Evolutionary conservation across 1,140 invertebrate species (phyloP).

Genomic region (Tribolium castaneum): DNA sequence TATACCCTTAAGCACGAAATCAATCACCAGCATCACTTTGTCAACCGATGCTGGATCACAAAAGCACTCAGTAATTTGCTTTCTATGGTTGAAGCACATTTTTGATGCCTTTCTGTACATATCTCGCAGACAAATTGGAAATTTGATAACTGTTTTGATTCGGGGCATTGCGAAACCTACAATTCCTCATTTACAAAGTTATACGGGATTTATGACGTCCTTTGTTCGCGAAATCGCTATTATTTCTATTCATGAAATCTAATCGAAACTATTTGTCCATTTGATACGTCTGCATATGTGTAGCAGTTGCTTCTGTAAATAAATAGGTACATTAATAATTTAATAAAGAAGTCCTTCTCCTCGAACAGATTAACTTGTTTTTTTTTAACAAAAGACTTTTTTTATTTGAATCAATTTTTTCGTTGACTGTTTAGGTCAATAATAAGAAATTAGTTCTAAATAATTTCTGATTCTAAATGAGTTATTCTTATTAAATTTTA

Average conservation of each 20-base stretch:
- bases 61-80: conserved; percentile 31
- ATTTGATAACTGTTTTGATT: conserved; percentile 37
- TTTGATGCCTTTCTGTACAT: conserved; percentile 4
- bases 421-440: no score
- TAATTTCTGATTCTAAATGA: no score
- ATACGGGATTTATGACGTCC: conserved; percentile 11
- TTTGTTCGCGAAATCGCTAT: conserved; percentile 9
- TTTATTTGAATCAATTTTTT: no score
- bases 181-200: conserved; percentile 26
- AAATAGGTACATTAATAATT: no score
- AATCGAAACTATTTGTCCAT: conserved; percentile 1
- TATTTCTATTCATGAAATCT: conserved; percentile 27
- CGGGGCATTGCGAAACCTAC: conserved; percentile 6
- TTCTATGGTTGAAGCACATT: conserved; percentile 8
- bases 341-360: no score
- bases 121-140: conserved; percentile 37
- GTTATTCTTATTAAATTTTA: no score
- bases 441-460: no score
- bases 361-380: no score
- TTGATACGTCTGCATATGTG: not conserved
- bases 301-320: no score
- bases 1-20: conserved; percentile 8
- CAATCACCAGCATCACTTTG: conserved; percentile 31
- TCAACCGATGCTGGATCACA: conserved; percentile 5
- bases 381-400: no score